These are phyloP conservation scores for Agrotis segetum DNA, from an alignment of 2,888 invertebrate species.

Conservation along the genomic window DNA sequence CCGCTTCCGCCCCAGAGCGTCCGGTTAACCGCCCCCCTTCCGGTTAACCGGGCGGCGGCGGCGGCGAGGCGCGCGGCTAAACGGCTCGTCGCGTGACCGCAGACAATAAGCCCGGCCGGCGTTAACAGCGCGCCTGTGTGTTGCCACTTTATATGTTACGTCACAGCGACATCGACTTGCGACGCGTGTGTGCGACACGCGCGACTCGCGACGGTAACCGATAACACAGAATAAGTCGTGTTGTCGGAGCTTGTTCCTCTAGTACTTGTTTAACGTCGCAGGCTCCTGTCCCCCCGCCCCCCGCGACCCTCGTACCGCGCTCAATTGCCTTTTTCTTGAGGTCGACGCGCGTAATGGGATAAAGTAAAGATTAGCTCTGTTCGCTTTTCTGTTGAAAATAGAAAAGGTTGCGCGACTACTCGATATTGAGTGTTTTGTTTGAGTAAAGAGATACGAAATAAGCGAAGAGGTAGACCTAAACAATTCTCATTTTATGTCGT, in stretches of 20 bases:
- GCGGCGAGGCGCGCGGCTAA: slow-evolving; percentile 89
- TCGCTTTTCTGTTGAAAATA: slow-evolving; percentile 83
- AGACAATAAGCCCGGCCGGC: slow-evolving; percentile 91
- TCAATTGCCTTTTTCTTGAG: slow-evolving; percentile 89
- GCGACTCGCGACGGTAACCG: slow-evolving; percentile 70
- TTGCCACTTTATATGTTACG: slow-evolving; percentile 90
- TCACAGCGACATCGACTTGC: slow-evolving; percentile 69
- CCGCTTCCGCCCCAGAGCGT: slow-evolving; percentile 90
- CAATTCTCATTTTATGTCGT: slow-evolving; percentile 21
- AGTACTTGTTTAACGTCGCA: slow-evolving; percentile 81
- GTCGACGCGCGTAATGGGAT: slow-evolving; percentile 87
- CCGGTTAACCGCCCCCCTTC: slow-evolving; percentile 91
- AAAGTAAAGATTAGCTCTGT: slow-evolving; percentile 87
- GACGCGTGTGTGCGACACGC: slow-evolving; percentile 62
- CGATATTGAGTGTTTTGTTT: slow-evolving; percentile 69
- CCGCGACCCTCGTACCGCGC: slow-evolving; percentile 76
- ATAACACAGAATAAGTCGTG: slow-evolving; percentile 75
- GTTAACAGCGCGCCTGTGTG: slow-evolving; percentile 91
- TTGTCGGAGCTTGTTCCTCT: slow-evolving; percentile 81
- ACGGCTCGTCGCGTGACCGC: slow-evolving; percentile 91
- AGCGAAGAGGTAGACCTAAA: slow-evolving; percentile 20
- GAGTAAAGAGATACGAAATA: slow-evolving; percentile 47
- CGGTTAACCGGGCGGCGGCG: slow-evolving; percentile 90
- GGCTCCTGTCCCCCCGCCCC: slow-evolving; percentile 58
- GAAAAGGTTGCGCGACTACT: slow-evolving; percentile 77